phyloP scores from a whole-genome alignment of 2,888 invertebrate species.

The Theretra japonica region DNA sequence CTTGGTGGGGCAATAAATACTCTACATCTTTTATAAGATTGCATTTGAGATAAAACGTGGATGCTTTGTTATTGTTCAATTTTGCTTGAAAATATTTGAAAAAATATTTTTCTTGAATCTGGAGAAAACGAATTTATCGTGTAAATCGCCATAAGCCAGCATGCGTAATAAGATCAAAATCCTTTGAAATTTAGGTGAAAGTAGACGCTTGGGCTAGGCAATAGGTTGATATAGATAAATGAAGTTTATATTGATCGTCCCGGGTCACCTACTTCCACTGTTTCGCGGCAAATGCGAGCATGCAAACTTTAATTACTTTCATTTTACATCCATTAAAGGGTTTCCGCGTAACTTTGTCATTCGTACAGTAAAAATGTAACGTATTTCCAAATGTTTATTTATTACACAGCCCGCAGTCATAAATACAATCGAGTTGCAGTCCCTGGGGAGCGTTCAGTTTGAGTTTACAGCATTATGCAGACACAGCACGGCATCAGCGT shows the following conservation, averaged over 20 bases:
- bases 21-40: neutral
- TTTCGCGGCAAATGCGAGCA: neutral
- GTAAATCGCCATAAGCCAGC: too few relatives aligned
- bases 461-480: conserved; percentile 23
- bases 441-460: conserved; percentile 15
- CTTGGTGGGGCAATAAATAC: conserved; percentile 12
- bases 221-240: neutral
- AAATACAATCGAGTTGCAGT: conserved; percentile 19
- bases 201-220: too few relatives aligned
- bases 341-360: neutral
- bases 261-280: neutral
- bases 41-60: neutral
- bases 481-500: conserved; percentile 13
- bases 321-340: neutral
- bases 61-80: neutral
- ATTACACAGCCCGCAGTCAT: conserved; percentile 22
- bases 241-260: neutral
- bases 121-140: too few relatives aligned
- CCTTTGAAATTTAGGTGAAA: too few relatives aligned
- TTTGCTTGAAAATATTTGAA: neutral
- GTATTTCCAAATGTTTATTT: conserved; percentile 17
- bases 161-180: too few relatives aligned
- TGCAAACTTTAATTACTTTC: neutral
- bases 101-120: neutral
- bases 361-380: neutral